Base-by-base conservation (phyloP, 1,140 invertebrate genomes). In the Drosophila auraria region DNA sequence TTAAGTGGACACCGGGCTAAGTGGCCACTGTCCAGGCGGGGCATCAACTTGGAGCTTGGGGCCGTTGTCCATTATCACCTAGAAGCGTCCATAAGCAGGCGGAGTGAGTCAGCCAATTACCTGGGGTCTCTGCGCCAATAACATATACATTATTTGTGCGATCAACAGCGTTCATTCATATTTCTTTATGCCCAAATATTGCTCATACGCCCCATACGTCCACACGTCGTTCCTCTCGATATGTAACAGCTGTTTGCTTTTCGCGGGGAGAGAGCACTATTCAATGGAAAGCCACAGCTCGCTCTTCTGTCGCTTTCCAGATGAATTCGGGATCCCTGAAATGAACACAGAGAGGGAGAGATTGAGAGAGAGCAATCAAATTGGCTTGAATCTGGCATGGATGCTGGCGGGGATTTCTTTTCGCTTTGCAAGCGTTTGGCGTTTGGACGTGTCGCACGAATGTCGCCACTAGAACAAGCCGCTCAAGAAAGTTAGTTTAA, bases 381-480 rank as follows among this genome's bases (percentile, higher is more conserved):
- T 80, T 80, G 58, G 76, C 78, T 80, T 79, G 57, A 65, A 79
- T 80, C 51, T 64, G 60, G 27, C 40, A 38, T 75, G 23, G 40
- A 25, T 62, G 40, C 20, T 57, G 45, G 64, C 60, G 70, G 70
- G 30, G 54, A 68, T 76, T 90, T 90, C 86, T 90, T 90, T 90
- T 90, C 86, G 86, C 59, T 80, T 86, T 77, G 82, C 87, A 80
- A 90, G 78, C 86, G 86, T 90, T 90, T 82, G 61, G 87, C 86
- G 87, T 80, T 86, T 90, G 72, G 86, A 90, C 87, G 86, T 89
- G 83, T 89, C 82, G 84, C 81, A 84, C 69, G 76, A 69, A 84
- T 84, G 84, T 84, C 70, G 59, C 54, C 54, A 40, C 54, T 11
- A 56, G 54, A 56, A 38, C 54, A 63, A 47, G 63, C 14, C 61